Evolutionary conservation across 2,113 vertebrate genomes (phyloP).

Genomic region (Pungitius pungitius): DNA sequence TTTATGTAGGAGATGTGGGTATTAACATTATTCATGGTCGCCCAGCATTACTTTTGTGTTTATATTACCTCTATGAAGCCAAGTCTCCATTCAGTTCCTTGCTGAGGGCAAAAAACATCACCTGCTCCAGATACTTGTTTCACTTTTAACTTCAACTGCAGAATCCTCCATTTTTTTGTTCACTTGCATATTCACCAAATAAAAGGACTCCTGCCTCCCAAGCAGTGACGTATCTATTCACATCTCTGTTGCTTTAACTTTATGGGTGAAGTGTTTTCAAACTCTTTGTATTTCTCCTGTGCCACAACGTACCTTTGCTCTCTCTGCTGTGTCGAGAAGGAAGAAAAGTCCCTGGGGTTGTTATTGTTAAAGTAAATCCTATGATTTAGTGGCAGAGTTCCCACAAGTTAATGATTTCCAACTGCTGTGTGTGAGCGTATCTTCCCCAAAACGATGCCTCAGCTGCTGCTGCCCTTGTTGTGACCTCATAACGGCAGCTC

Average conservation of each 20-base stretch:
- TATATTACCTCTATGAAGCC: background rate
- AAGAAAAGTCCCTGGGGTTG: slow-evolving; percentile 59
- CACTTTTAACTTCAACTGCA: slow-evolving; percentile 12
- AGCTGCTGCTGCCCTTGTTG: slow-evolving; percentile 58
- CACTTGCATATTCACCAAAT: slow-evolving; percentile 23
- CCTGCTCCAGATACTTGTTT: background rate
- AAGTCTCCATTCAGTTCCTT: background rate
- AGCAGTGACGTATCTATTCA: slow-evolving; percentile 1
- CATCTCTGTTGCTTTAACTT: slow-evolving; percentile 48
- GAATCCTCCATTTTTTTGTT: background rate
- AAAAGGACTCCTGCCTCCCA: slow-evolving; percentile 13
- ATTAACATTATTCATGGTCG: background rate
- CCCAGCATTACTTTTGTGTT: background rate
- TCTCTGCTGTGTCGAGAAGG: slow-evolving; percentile 41
- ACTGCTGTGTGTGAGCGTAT: slow-evolving; percentile 25
- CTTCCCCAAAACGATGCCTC: slow-evolving; percentile 38
- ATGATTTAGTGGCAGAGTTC: slow-evolving; percentile 67
- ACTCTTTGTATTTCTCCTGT: slow-evolving; percentile 51
- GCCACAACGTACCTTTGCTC: slow-evolving; percentile 40
- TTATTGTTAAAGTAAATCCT: slow-evolving; percentile 64
- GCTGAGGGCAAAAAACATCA: background rate
- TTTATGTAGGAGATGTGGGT: slow-evolving; percentile 26
- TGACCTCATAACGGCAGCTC: slow-evolving; percentile 46
- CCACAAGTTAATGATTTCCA: slow-evolving; percentile 59
- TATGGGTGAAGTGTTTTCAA: slow-evolving; percentile 45